These are phyloP conservation scores for Ophioninae sp. DNA, from an alignment of 2,888 invertebrate species.

Conservation along the genomic window DNA sequence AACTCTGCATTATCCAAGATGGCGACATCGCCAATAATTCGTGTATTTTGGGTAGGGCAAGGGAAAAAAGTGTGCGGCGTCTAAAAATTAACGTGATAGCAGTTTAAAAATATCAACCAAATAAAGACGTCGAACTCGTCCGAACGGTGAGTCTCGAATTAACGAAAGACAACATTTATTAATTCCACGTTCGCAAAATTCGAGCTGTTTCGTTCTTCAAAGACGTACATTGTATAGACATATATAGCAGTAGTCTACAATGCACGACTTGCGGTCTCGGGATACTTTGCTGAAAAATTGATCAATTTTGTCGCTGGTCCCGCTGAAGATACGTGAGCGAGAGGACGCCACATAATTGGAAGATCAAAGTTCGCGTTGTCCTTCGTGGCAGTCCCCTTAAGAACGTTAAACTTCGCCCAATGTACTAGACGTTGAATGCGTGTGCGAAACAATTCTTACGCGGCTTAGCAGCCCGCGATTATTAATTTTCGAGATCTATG, in stretches of 20 bases:
- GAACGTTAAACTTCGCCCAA: neutral
- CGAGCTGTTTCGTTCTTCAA: slow-evolving; percentile 3
- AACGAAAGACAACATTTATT: neutral
- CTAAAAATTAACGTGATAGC: slow-evolving; percentile 23
- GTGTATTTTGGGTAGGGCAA: slow-evolving; percentile 19
- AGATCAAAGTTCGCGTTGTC: neutral
- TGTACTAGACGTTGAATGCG: too few relatives aligned
- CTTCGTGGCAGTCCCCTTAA: neutral
- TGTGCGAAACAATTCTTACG: too few relatives aligned
- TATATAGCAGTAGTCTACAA: slow-evolving; percentile 1
- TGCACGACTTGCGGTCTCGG: neutral
- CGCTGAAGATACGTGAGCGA: neutral
- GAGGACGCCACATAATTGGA: too few relatives aligned
- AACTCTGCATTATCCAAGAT: slow-evolving; percentile 9
- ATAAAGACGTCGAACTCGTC: slow-evolving; percentile 19
- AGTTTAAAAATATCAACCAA: slow-evolving; percentile 17
- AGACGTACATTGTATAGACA: slow-evolving; percentile 13
- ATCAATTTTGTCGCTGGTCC: neutral
- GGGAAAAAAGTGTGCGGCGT: slow-evolving; percentile 21
- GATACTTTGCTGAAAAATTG: neutral
- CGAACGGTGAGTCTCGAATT: slow-evolving; percentile 38
- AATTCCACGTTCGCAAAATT: neutral
- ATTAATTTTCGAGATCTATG: too few relatives aligned
- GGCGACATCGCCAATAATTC: slow-evolving; percentile 28
- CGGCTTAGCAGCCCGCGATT: too few relatives aligned